Evolutionary conservation across 2,113 vertebrate genomes (phyloP), one percentile per base, ranked within the genome.

Genomic region (Chamaea fasciata): DNA sequence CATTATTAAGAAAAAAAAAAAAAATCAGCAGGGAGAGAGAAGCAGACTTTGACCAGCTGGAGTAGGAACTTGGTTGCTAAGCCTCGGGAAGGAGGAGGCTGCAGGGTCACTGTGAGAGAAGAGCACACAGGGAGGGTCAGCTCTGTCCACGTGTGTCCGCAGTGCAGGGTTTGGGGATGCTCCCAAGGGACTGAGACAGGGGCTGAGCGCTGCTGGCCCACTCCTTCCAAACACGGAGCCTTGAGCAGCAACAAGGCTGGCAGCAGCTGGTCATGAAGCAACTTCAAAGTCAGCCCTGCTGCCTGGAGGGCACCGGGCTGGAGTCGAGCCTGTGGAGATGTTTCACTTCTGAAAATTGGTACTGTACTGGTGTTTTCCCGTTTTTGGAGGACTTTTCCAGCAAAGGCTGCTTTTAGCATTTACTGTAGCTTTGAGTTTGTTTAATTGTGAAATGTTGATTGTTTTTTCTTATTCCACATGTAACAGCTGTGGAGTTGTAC

Each of bases 61-160:
- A 31, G 30, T 18, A 37, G 69, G n/a, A 52, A 9, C 39, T 55
- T 26, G 41, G 46, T 47, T n/a, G 17, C 39, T 28, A 8, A 52
- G 64, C 14, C 1, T 15, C 1, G 1, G 69, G 60, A 64, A 37
- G 76, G 31, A 87, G 56, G 68, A 19, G 62, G 59, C 71, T 50
- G 70, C 18, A 37, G 46, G 35, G 9, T 21, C 23, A 5, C 49
- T 6, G 28, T 13, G 24, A 33, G 64, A 50, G 39, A 4, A 35
- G 53, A 41, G 57, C 18, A 8, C 30, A 10, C 8, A 0, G 3
- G 3, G 60, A 23, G 42, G 42, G 64, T 1, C 63, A 83, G 87
- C 49, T 42, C 23, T 3, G 3, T 5, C 42, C 11, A 0, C 0
- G 0, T 0, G 17, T 26, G 7, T 33, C 2, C 0, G 0, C 12